Conservation (phyloP, 53 echinoderm and acorn worm species). For the Echinarachnius parma region DNA sequence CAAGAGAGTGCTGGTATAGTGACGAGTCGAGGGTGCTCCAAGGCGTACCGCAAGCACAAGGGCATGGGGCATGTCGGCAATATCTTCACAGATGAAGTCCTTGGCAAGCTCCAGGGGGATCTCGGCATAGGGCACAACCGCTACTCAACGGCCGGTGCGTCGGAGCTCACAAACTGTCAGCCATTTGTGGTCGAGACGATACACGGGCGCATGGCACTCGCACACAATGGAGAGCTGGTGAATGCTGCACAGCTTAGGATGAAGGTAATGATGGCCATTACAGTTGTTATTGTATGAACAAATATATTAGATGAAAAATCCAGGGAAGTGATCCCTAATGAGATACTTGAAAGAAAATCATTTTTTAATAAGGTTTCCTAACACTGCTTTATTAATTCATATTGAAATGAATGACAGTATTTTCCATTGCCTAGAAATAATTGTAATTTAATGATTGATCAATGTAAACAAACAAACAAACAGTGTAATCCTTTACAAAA, state of each 20-base stretch:
- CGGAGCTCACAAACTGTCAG: conserved; percentile 90
- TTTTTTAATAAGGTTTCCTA: too few relatives aligned
- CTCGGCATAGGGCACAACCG: conserved; percentile 94
- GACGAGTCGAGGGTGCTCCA: conserved; percentile 62
- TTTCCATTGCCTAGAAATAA: too few relatives aligned
- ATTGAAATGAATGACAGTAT: too few relatives aligned
- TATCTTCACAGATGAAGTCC: conserved; percentile 79
- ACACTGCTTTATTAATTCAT: too few relatives aligned
- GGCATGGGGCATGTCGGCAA: conserved; percentile 89
- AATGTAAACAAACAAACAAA: too few relatives aligned
- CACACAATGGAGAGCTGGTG: conserved; percentile 94
- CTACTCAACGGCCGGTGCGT: conserved; percentile 92
- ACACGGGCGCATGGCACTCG: conserved; percentile 91
- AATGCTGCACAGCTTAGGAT: conserved; percentile 71
- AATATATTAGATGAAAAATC: neutral
- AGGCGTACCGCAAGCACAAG: conserved; percentile 83
- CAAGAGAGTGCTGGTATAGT: conserved; percentile 98
- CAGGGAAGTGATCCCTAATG: neutral
- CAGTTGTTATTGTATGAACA: neutral
- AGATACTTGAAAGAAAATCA: neutral
- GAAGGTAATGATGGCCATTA: conserved; percentile 58
- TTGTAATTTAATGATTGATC: too few relatives aligned
- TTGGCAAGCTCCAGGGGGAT: conserved; percentile 70
- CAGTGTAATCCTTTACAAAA: too few relatives aligned
- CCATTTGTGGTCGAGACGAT: conserved; percentile 96